Evolutionary conservation across 23 tunicate genomes (phyloP), one percentile per base, ranked within the genome.

Genomic region (Phallusia fumigata): DNA sequence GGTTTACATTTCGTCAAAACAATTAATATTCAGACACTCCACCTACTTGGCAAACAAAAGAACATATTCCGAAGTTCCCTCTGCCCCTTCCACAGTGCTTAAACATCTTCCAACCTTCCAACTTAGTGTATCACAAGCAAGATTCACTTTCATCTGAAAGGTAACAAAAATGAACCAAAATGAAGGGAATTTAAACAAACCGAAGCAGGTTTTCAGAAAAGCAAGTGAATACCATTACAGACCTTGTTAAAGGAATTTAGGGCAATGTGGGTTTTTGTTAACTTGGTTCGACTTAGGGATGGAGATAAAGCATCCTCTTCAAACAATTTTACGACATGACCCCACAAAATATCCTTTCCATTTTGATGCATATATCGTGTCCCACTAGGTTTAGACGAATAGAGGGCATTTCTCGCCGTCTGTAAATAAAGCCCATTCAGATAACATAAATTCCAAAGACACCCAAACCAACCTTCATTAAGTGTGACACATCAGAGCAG

Each of bases 71-170:
- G 28, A 21, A 24, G 69, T 58, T 58, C 69, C 69, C 69, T 58
- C 69, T 21, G 69, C 11, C 26, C 69, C 69, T 21, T 22, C 5
- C 8, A 58, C 28, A 24, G 16, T 21, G 26, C 28, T 58, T 21
- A 58, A 24, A 24, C 69, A 58, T 58, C 28, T 22, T 1, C 69
- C 69, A 1, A 58, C 69, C 3, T 58, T 58, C 69, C 69, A 58
- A 16, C 69, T 58, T 58, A 58, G 69, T 58, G 69, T 58, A 16
- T 58, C 69, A 58, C 69, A 24, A 21, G 69, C 69, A 58, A 58
- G 69, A 24, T 58, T 58, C 3, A 58, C 69, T 58, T 58, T 58
- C 69, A 58, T 58, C 69, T 58, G 69, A 1, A 13, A 58, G 3
- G 13, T 22, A 58, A n/a, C n/a, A n/a, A n/a, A n/a, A n/a, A n/a